A percentile compares a stretch with the other conserved stretches of the same genome.
Conservation (phyloP, 2,113 vertebrate genomes). For the Neodon shergylaensis region DNA sequence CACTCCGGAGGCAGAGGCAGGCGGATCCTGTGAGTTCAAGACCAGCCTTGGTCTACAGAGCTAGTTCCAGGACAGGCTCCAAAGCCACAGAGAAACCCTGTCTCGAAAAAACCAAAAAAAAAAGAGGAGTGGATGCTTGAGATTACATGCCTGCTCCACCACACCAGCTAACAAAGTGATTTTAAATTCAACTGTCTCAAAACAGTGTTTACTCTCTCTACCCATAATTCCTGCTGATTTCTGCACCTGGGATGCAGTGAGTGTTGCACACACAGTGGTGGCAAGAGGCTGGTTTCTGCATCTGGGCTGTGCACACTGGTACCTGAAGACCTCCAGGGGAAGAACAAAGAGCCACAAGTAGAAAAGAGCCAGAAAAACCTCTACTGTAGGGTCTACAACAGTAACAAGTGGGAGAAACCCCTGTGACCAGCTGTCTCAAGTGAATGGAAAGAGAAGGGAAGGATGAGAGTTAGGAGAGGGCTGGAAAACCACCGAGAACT, state of each 20-base stretch:
- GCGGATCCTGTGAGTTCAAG: too few species aligned
- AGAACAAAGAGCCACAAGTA: not conserved
- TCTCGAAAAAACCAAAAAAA: too few species aligned
- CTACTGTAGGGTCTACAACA: not conserved
- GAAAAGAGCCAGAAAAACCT: not conserved
- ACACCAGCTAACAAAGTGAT: not conserved
- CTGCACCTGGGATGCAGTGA: not conserved
- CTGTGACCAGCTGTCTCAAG: conserved; percentile 80
- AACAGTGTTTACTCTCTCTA: not conserved
- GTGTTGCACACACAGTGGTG: too few species aligned
- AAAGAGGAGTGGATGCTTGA: not conserved
- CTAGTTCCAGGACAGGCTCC: too few species aligned
- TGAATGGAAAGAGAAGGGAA: conserved; percentile 34
- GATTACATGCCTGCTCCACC: not conserved
- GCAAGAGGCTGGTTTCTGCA: not conserved
- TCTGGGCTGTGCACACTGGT: too few species aligned
- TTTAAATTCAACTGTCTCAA: not conserved
- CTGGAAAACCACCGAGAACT: conserved; percentile 54
- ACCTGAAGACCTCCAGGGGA: not conserved
- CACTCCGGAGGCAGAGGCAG: too few species aligned
- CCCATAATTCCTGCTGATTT: not conserved
- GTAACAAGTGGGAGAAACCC: not conserved
- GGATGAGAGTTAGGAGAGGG: conserved; percentile 42
- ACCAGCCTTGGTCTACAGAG: too few species aligned
- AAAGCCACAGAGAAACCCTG: too few species aligned